Evolutionary conservation across 1,140 invertebrate species (phyloP).

Genomic region (Liolophura sinensis): DNA sequence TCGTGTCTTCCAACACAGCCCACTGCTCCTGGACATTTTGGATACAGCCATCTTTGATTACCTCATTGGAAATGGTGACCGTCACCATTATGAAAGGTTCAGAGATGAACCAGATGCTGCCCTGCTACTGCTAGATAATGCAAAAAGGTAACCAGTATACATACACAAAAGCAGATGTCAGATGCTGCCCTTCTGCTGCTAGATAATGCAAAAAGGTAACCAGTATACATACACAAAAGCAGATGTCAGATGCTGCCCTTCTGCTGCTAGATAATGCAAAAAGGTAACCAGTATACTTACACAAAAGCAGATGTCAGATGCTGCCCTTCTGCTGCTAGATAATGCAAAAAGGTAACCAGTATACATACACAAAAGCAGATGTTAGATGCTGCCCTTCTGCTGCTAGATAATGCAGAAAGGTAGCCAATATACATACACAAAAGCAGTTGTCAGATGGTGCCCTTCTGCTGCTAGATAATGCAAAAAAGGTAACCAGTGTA

Average conservation of each 20-base stretch:
- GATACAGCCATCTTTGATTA: slow-evolving; percentile 91
- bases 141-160: slow-evolving; percentile 70
- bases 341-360: slow-evolving; percentile 74
- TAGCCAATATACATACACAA: background rate
- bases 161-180: background rate
- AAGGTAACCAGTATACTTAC: background rate
- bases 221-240: background rate
- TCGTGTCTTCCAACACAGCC: slow-evolving; percentile 40
- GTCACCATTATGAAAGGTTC: slow-evolving; percentile 88
- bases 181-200: background rate
- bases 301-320: background rate
- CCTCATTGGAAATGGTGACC: slow-evolving; percentile 91
- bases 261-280: background rate
- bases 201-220: background rate
- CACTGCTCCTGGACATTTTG: slow-evolving; percentile 80
- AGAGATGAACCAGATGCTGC: slow-evolving; percentile 66
- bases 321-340: background rate
- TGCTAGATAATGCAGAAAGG: background rate
- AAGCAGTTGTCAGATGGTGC: background rate
- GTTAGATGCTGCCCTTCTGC: background rate
- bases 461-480: background rate
- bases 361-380: background rate
- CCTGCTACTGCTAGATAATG: slow-evolving; percentile 83
- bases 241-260: background rate
- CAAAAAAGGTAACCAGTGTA: background rate